Evolutionary conservation across 64 coral and sea anemone genomes (phyloP).

Genomic region (Stichodactyla mertensii): DNA sequence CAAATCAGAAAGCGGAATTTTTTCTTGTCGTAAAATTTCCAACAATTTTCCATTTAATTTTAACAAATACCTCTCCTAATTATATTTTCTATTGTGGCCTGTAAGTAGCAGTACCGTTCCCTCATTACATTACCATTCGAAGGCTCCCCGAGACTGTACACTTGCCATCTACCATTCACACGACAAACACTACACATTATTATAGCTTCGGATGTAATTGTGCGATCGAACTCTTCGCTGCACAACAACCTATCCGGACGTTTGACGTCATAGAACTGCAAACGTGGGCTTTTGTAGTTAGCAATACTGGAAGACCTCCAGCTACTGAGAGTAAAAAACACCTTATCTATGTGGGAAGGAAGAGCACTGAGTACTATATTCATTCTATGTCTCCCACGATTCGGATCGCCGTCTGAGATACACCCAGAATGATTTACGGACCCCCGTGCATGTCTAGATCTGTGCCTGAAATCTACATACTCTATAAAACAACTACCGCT

Average conservation of each 20-base stretch:
- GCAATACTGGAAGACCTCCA: slow-evolving; percentile 26
- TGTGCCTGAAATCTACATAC: slow-evolving; percentile 56
- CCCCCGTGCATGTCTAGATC: slow-evolving; percentile 13
- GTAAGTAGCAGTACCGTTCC: not conserved
- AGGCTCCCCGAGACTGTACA: slow-evolving; percentile 4
- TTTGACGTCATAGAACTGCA: not conserved
- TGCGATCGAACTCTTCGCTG: not conserved
- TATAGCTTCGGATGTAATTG: not conserved
- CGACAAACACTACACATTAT: slow-evolving; percentile 22
- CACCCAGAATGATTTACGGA: slow-evolving; percentile 55
- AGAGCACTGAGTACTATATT: slow-evolving; percentile 28
- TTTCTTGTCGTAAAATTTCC: not conserved
- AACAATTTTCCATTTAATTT: not conserved
- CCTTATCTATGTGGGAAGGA: slow-evolving; percentile 30
- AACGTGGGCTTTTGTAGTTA: not conserved
- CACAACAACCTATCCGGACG: not conserved
- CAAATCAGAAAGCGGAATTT: too few species aligned
- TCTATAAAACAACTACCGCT: slow-evolving; percentile 25
- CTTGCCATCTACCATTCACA: not conserved
- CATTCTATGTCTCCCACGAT: slow-evolving; percentile 38
- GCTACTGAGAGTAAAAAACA: slow-evolving; percentile 51
- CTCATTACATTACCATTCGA: not conserved
- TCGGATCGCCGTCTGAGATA: not conserved
- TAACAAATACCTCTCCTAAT: not conserved
- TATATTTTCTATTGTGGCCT: not conserved